Conservation (phyloP, 2,113 vertebrate species). For the Galemys pyrenaicus region DNA sequence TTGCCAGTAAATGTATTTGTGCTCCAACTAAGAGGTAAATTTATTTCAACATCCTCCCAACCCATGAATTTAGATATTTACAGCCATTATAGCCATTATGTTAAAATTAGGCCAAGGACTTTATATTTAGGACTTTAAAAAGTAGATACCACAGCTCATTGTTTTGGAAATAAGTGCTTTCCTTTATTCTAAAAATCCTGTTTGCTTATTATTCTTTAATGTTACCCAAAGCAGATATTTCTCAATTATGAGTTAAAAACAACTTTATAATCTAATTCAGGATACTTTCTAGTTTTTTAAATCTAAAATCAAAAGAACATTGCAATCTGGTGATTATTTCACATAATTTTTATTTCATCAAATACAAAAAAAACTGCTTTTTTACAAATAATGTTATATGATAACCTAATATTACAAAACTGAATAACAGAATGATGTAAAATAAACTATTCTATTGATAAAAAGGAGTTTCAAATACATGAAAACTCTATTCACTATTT, state of each 20-base stretch:
- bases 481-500: background rate
- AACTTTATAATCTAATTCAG: background rate
- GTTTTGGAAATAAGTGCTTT: background rate
- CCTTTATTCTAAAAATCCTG: background rate
- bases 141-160: background rate
- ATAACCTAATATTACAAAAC: background rate
- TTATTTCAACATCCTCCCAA: conserved; percentile 28
- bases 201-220: background rate
- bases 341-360: background rate
- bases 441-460: background rate
- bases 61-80: conserved; percentile 54
- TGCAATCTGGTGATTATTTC: background rate
- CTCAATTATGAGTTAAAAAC: background rate
- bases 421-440: background rate
- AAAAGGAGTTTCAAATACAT: background rate
- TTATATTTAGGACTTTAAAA: conserved; percentile 46
- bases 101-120: conserved; percentile 30
- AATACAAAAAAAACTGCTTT: background rate
- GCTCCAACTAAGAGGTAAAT: conserved; percentile 61
- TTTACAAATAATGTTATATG: background rate
- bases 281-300: background rate
- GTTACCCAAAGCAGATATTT: background rate
- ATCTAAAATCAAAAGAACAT: background rate
- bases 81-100: background rate
- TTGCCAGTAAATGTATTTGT: conserved; percentile 63